Percentiles rank a stretch among this genome's conserved stretches.
These are phyloP conservation scores for Stictonetta naevosa DNA, from an alignment of 2,113 vertebrate species.

Conservation along the genomic window DNA sequence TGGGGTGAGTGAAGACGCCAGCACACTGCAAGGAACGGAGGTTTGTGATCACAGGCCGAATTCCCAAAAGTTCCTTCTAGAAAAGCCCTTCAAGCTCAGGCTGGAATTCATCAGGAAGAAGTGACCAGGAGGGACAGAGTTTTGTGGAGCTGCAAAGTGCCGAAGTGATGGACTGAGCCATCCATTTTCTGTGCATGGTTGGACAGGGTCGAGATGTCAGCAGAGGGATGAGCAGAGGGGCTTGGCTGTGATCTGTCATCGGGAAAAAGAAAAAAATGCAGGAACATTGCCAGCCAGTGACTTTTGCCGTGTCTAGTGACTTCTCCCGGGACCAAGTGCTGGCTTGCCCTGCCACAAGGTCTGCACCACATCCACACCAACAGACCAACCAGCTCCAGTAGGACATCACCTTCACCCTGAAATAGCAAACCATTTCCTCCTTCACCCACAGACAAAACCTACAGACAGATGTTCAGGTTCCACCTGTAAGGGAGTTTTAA, in stretches of 20 bases:
- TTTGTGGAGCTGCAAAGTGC: background rate
- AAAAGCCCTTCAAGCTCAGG: background rate
- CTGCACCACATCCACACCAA: background rate
- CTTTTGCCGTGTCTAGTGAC: background rate
- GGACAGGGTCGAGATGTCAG: background rate
- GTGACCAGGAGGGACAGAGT: background rate
- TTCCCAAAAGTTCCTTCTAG: background rate
- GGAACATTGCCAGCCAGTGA: background rate
- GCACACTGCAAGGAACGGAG: rapidly evolving
- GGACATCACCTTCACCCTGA: background rate
- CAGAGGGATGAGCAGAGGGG: background rate
- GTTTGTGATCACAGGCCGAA: background rate
- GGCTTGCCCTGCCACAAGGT: background rate
- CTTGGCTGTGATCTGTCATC: background rate
- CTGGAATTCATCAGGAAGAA: background rate
- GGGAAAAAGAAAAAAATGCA: background rate
- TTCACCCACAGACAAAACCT: background rate
- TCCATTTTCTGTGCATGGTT: rapidly evolving
- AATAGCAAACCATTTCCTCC: background rate
- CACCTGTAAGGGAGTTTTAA: rapidly evolving
- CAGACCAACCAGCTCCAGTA: background rate
- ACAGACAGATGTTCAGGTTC: background rate
- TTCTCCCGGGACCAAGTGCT: background rate
- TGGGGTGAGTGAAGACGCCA: background rate
- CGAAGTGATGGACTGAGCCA: background rate